phyloP scores from a whole-genome alignment of 1,140 invertebrate genomes.

The Helicoverpa zea region DNA sequence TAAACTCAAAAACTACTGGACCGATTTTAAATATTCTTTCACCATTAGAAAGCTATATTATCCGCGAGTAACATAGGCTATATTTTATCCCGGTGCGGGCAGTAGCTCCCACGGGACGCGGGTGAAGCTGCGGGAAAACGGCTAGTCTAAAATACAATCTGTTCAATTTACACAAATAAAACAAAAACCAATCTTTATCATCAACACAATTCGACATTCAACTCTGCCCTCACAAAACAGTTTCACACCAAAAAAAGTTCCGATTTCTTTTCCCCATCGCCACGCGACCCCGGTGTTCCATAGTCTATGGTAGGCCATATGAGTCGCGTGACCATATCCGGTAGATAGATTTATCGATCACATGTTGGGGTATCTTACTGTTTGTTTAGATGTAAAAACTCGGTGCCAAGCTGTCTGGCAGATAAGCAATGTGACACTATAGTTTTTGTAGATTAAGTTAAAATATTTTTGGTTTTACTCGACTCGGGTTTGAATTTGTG shows the following conservation, averaged over 20 bases:
- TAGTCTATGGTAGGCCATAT: constrained; percentile 37
- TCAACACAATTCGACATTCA: background rate
- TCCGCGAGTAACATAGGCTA: no score
- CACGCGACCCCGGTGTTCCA: constrained; percentile 17
- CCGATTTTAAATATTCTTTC: no score
- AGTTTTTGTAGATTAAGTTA: constrained; percentile 16
- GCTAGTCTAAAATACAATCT: no score
- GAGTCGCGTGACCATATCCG: constrained; percentile 73
- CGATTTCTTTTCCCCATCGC: constrained; percentile 39
- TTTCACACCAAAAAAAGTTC: background rate
- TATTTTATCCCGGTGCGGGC: no score
- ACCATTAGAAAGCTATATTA: no score
- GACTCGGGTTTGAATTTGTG: background rate
- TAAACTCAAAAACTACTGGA: no score
- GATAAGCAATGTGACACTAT: background rate
- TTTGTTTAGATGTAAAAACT: constrained; percentile 74
- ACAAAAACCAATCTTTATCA: background rate
- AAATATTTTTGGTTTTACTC: constrained; percentile 8
- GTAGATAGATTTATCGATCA: constrained; percentile 69
- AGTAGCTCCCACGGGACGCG: no score
- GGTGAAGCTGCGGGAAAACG: no score
- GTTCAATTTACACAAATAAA: background rate
- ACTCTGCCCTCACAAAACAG: background rate
- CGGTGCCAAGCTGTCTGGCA: constrained; percentile 77
- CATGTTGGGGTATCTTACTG: constrained; percentile 57